phyloP scores from a whole-genome alignment of 2,888 invertebrate species.

The Ochlodes sylvanus region DNA sequence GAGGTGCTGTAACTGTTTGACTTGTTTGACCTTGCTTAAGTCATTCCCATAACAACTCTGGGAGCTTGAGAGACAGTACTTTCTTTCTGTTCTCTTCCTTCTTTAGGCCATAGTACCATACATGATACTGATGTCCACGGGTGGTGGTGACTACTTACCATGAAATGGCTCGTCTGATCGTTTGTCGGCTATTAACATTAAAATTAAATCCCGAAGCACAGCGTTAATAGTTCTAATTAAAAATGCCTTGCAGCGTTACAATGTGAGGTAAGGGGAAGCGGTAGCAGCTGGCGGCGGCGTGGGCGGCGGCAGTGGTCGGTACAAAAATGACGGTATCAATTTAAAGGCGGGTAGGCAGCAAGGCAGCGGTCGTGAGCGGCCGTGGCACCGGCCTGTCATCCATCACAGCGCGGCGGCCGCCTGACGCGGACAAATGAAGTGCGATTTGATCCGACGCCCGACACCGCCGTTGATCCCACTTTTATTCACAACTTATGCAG shows the following conservation, averaged over 20 bases:
- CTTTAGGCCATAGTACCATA: too few relatives aligned
- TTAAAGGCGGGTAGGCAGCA: conserved; percentile 65
- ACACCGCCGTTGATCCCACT: conserved; percentile 65
- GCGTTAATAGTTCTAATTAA: background rate
- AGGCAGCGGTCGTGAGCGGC: conserved; percentile 42
- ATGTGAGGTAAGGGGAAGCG: conserved; percentile 36
- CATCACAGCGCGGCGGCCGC: conserved; percentile 65
- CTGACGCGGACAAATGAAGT: conserved; percentile 83
- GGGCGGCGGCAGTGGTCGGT: conserved; percentile 47
- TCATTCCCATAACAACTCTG: too few relatives aligned
- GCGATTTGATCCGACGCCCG: conserved; percentile 77
- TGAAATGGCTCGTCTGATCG: too few relatives aligned
- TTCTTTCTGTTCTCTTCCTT: too few relatives aligned
- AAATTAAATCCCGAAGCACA: too few relatives aligned
- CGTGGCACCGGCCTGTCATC: conserved; percentile 64
- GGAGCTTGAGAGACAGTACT: too few relatives aligned
- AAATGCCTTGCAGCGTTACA: conserved; percentile 11
- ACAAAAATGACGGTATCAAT: conserved; percentile 80
- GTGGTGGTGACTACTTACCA: too few relatives aligned
- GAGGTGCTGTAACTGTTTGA: too few relatives aligned
- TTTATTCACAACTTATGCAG: conserved; percentile 79
- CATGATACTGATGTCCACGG: too few relatives aligned
- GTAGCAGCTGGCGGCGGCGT: conserved; percentile 39
- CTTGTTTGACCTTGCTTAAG: too few relatives aligned
- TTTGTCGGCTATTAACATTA: too few relatives aligned